Conservation (phyloP, 2,888 invertebrate species). For the Macrosiphum euphorbiae region DNA sequence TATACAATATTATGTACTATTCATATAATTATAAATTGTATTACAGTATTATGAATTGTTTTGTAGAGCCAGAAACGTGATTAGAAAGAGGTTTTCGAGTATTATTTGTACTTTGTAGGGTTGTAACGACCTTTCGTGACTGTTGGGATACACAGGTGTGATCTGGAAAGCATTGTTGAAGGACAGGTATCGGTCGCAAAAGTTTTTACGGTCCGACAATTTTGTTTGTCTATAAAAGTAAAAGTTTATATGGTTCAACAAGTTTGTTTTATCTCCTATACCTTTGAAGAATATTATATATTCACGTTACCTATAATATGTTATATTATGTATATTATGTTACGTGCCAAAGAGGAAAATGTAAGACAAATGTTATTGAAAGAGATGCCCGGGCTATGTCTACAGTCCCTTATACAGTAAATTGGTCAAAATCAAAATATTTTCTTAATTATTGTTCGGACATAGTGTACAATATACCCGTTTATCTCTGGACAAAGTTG, state of each 20-base stretch:
- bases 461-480: not conserved
- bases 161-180: not conserved
- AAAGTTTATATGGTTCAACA: conserved; percentile 27
- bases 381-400: not conserved
- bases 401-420: not conserved
- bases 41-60: not conserved
- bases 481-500: not conserved
- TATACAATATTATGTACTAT: not conserved
- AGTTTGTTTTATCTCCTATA: conserved; percentile 3
- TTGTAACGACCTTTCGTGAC: not conserved
- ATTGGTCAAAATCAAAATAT: not conserved
- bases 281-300: not conserved
- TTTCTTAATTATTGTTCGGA: not conserved
- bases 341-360: not conserved
- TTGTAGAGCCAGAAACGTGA: not conserved
- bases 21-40: not conserved
- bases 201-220: conserved; percentile 32
- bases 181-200: not conserved
- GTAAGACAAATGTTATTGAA: not conserved
- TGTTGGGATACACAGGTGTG: not conserved
- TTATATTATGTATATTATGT: not conserved
- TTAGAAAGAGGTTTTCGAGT: not conserved
- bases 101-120: not conserved
- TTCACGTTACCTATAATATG: not conserved
- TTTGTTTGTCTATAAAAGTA: conserved; percentile 18